Evolutionary conservation across 2,888 invertebrate genomes (phyloP), one percentile per base, ranked within the genome.

Genomic region (Cactoblastis cactorum): DNA sequence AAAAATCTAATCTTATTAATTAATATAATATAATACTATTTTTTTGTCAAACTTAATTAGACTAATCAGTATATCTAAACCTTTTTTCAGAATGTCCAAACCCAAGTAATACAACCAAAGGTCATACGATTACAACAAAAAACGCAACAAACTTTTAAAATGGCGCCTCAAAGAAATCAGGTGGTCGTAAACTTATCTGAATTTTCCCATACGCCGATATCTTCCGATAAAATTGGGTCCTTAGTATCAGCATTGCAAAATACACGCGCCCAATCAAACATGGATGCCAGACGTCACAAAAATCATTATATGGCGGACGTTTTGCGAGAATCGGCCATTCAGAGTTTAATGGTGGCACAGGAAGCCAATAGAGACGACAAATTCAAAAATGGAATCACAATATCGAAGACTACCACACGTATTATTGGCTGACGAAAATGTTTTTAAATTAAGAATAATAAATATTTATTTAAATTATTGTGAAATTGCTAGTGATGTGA

Each of bases 311-410:
- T 74, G 53, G 69, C 74, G 0, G 74, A 77, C 18, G 53, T 65
- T 0, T 61, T 75, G 1, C 73, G 64, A 45, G 64, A 73, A 32
- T 65, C 72, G 0, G 77, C 76, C 0, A 52, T 77, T 0, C 68
- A 74, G 37, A 80, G 68, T 50, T 47, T 80, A 6, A 54, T 67
- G 45, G 53, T 59, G 0, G 75, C 76, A 0, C 62, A 69, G 0
- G 71, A 61, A 32, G 58, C 63, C 0, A 67, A 62, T 45, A 62
- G 15, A 8, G 47, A 48, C 6, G 37, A 48, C 2, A 37, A 24
- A 48, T 48, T 37, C n/a, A 48, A 48, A 35, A 34, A 11, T 17
- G 34, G 48, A 32, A 43, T 43, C 17, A 43, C 43, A 4, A 28
- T 43, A 17, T 43, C 43, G 43, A 43, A 43, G n/a, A 28, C 43